These are phyloP conservation scores for Chloropsis cyanopogon DNA, from an alignment of 2,113 vertebrate genomes.

Conservation along the genomic window DNA sequence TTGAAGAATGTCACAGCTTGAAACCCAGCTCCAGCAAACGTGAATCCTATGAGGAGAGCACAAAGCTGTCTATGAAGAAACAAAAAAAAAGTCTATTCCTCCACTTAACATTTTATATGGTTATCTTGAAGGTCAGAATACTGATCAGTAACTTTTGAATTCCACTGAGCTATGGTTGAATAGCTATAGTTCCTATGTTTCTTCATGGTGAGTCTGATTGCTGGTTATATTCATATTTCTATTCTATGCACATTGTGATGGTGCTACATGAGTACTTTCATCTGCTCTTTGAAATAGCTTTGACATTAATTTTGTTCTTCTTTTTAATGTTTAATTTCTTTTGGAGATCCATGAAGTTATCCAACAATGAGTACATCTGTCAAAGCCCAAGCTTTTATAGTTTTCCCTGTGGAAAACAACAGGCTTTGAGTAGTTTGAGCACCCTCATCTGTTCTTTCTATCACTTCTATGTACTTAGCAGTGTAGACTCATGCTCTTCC, in stretches of 20 bases:
- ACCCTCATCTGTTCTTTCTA: not conserved
- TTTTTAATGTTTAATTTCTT: not conserved
- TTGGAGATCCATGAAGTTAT: not conserved
- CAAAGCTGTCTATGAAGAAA: not conserved
- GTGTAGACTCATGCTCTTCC: not conserved
- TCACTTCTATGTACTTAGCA: not conserved
- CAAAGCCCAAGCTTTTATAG: not conserved
- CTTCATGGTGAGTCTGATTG: not conserved
- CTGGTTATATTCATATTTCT: not conserved
- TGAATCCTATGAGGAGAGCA: not conserved
- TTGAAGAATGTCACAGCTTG: not conserved
- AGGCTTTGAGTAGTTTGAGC: not conserved
- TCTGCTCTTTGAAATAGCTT: not conserved
- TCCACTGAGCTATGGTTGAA: not conserved
- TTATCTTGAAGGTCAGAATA: not conserved
- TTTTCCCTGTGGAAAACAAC: not conserved
- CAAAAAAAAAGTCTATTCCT: not conserved
- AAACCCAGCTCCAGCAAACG: not conserved
- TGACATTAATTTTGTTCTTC: not conserved
- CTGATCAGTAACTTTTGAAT: not conserved
- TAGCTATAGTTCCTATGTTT: not conserved
- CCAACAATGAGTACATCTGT: not conserved
- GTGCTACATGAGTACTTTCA: not conserved
- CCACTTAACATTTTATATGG: not conserved
- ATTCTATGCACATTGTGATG: not conserved